These are phyloP conservation scores for Tribolium castaneum DNA, from an alignment of 1,140 invertebrate genomes.

Conservation along the genomic window DNA sequence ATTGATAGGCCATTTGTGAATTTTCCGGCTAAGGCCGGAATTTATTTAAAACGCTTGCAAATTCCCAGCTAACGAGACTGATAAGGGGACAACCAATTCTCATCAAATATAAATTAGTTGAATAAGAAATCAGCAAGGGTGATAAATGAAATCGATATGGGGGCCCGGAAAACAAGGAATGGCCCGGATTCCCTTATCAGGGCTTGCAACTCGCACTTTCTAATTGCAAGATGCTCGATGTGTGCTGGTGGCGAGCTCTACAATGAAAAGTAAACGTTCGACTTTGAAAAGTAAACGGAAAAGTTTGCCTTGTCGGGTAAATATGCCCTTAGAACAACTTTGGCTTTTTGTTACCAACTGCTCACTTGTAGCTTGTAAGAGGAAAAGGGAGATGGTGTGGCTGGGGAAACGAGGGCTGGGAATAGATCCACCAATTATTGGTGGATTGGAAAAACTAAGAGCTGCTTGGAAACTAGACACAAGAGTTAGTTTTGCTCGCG, in stretches of 20 bases:
- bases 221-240: constrained; percentile 27
- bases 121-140: constrained; percentile 27
- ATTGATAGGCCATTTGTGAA: constrained; percentile 7
- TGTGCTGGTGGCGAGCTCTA: constrained; percentile 17
- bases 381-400: neutral
- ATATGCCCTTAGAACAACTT: constrained; percentile 32
- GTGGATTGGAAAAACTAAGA: neutral
- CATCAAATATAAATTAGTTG: constrained; percentile 32
- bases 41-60: constrained; percentile 19
- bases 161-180: constrained; percentile 13
- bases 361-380: constrained; percentile 13
- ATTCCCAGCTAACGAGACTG: neutral
- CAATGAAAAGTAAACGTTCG: constrained; percentile 35
- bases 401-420: neutral
- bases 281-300: constrained; percentile 32
- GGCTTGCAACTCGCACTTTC: constrained; percentile 18
- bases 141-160: constrained; percentile 32
- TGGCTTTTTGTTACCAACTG: constrained; percentile 28
- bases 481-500: neutral
- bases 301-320: constrained; percentile 23
- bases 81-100: constrained; percentile 14
- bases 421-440: neutral
- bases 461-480: neutral
- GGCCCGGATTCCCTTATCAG: neutral
- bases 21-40: neutral